A percentile compares a stretch with the other conserved stretches of the same genome.
Evolutionary conservation across 2,888 invertebrate species (phyloP).

Genomic region (Hyles lineata): DNA sequence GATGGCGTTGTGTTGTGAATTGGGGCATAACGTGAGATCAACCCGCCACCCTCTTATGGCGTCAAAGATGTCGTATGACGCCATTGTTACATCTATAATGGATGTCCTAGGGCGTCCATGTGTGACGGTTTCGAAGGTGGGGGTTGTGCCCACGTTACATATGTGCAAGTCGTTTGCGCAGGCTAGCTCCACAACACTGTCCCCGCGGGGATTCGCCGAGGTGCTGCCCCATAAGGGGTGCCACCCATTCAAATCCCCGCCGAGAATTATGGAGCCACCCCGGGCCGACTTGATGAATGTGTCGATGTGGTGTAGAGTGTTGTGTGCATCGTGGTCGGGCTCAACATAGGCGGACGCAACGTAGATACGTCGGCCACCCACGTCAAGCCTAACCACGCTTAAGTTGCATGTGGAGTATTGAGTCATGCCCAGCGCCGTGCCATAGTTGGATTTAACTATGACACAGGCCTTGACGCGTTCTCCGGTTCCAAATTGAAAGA

Average conservation of each 20-base stretch:
- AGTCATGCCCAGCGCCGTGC: constrained; percentile 30
- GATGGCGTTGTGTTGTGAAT: no score
- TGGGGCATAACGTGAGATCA: no score
- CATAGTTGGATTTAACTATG: constrained; percentile 8
- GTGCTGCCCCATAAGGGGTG: constrained; percentile 40
- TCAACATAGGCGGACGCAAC: constrained; percentile 35
- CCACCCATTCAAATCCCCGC: constrained; percentile 46
- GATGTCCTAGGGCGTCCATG: no score
- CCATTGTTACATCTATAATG: no score
- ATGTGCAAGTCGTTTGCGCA: constrained; percentile 16
- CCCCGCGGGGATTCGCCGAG: constrained; percentile 29
- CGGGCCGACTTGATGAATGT: constrained; percentile 10
- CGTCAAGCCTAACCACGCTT: constrained; percentile 18
- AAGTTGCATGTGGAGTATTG: constrained; percentile 33
- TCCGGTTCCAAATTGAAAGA: constrained; percentile 26
- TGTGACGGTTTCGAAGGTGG: no score
- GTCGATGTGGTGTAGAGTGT: constrained; percentile 31
- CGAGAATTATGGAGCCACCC: not conserved
- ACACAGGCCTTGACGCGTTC: constrained; percentile 29
- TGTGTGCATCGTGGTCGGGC: constrained; percentile 28
- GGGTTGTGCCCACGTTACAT: constrained; percentile 32
- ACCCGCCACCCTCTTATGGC: no score
- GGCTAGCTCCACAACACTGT: not conserved
- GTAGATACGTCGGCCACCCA: not conserved
- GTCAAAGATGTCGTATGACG: no score